Base-by-base conservation (phyloP, 1,140 invertebrate species). In the Euura saliciscinereae region DNA sequence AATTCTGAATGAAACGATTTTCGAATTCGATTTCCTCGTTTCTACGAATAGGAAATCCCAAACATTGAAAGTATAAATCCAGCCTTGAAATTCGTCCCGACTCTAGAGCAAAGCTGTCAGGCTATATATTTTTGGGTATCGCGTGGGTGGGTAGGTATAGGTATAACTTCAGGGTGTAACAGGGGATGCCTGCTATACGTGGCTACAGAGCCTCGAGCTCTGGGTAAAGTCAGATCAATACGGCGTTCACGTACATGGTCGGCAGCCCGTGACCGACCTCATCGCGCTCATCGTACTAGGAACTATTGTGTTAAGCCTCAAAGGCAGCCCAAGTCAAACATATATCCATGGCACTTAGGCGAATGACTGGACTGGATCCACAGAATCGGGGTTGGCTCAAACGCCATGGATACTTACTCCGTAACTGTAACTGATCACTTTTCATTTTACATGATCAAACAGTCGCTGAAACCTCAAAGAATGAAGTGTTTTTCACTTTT, bases 231-330 rank as follows among this genome's bases (percentile, higher is more conserved):
- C 51, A 59, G 51, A 59, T 59, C 51, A 59, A 59, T 59, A 59
- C 51, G 51, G 51, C 51, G 51, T 59, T 59, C 51, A n/a, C 51
- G 8, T 59, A 59, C 51, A 6, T 59, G 51, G 51, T 59, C 3
- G 51, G 8, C 51, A 6, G 51, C 51, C 51, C 51, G 51, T 59
- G 51, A 59, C 51, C 51, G 51, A 59, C 51, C 51, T 59, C 51
- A 59, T 59, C 51, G 51, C 13, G 51, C 51, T 8, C 51, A 59
- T 59, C 51, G 51, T 59, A n/a, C 51, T 59, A 59, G 51, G 51
- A 59, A 59, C 51, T 59, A 59, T 59, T 59, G 51, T 6, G 51
- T 59, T 59, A 59, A 59, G 51, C 51, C 51, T 59, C 51, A 59
- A 59, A 59, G 51, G 51, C 51, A 28, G 28, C 28, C 28, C 13